A percentile compares a stretch with the other conserved stretches of the same genome.
phyloP scores from a whole-genome alignment of 2,113 vertebrate genomes.

The Tichodroma muraria region DNA sequence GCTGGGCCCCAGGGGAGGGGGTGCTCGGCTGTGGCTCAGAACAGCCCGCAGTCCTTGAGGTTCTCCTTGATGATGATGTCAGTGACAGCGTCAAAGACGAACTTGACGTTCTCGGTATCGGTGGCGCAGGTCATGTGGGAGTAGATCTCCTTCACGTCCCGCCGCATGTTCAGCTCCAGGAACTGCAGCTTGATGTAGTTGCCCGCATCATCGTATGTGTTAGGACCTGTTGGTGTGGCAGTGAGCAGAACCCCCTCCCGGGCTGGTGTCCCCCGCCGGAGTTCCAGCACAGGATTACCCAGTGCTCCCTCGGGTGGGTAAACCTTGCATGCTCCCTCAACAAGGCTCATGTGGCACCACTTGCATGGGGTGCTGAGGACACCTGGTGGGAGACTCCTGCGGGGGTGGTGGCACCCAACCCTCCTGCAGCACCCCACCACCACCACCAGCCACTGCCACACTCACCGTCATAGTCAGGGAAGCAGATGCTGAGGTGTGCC shows the following conservation, averaged over 20 bases:
- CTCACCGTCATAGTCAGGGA: constrained; percentile 94
- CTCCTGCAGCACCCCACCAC: background rate
- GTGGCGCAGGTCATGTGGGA: constrained; percentile 99
- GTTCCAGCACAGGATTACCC: background rate
- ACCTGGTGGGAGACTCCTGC: constrained; percentile 1
- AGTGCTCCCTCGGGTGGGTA: background rate
- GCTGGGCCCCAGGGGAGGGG: background rate
- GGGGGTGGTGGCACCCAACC: background rate
- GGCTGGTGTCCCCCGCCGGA: background rate
- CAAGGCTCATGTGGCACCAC: fast-evolving
- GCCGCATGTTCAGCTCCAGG: constrained; percentile 89
- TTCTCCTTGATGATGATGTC: constrained; percentile 99
- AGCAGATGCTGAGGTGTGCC: constrained; percentile 97
- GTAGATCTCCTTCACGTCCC: constrained; percentile 94
- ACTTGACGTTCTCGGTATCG: constrained; percentile 98
- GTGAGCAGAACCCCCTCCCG: background rate
- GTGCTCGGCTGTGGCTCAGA: constrained; percentile 66
- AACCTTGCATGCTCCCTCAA: background rate
- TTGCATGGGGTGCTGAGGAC: background rate
- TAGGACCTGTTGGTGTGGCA: constrained; percentile 75
- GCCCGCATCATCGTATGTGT: constrained; percentile 92
- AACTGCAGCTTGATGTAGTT: constrained; percentile 97
- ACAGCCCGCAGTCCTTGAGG: constrained; percentile 96
- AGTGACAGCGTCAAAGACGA: constrained; percentile 95
- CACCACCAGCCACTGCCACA: background rate